Percentiles rank a stretch among this genome's conserved stretches.
Evolutionary conservation across 2,888 invertebrate genomes (phyloP).

Genomic region (Melanophora roralis): DNA sequence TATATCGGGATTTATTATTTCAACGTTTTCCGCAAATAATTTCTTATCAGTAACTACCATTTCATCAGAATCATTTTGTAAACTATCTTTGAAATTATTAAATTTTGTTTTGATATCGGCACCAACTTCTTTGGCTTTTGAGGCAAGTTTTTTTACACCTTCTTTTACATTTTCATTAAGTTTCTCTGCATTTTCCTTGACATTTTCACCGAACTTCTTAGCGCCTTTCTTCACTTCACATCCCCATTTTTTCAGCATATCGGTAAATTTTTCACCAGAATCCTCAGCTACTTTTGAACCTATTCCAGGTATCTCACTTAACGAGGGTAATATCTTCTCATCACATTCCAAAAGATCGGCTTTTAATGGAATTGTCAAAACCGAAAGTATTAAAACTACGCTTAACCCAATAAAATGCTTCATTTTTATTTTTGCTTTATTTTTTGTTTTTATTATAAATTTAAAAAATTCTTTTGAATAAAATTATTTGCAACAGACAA

Average conservation of each 20-base stretch:
- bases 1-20: conserved; percentile 72
- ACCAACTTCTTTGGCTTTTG: conserved; percentile 71
- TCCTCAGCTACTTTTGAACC: conserved; percentile 64
- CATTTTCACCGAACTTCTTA: conserved; percentile 63
- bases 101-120: conserved; percentile 70
- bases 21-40: conserved; percentile 70
- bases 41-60: conserved; percentile 64
- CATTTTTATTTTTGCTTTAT: conserved; percentile 54
- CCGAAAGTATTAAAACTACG: conserved; percentile 55
- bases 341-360: conserved; percentile 71
- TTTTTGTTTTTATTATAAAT: conserved; percentile 25
- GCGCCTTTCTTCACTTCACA: conserved; percentile 72
- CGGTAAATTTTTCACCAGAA: conserved; percentile 67
- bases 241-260: conserved; percentile 71
- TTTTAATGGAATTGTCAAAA: conserved; percentile 56
- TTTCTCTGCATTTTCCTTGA: conserved; percentile 71
- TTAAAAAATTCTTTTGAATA: conserved; percentile 34
- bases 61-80: conserved; percentile 69
- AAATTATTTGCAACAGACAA: conserved; percentile 4
- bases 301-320: conserved; percentile 64
- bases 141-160: conserved; percentile 70
- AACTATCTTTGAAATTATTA: conserved; percentile 71
- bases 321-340: conserved; percentile 66
- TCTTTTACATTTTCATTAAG: conserved; percentile 71
- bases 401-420: conserved; percentile 58